Evolutionary conservation across 92 coral and sea anemone genomes (phyloP).

Genomic region (Epizoanthus scotinus): DNA sequence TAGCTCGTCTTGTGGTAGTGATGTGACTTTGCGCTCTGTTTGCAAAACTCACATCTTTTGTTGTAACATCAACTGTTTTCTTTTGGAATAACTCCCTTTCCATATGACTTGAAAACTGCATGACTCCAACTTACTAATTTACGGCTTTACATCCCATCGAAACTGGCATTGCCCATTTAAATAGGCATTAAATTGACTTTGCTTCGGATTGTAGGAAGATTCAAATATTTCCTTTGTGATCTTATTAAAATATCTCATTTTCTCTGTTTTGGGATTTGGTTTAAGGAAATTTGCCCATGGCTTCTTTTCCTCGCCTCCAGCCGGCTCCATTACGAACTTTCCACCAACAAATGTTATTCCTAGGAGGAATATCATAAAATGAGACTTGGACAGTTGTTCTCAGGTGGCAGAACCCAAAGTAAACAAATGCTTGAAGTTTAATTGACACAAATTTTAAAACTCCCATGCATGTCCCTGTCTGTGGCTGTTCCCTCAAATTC

Average conservation of each 20-base stretch:
- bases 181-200: constrained; percentile 20
- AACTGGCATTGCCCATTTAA: constrained; percentile 28
- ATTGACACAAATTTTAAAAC: neutral
- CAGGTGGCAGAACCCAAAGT: constrained; percentile 14
- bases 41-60: constrained; percentile 41
- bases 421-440: constrained; percentile 7
- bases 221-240: constrained; percentile 24
- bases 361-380: neutral
- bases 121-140: constrained; percentile 9
- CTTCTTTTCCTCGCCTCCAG: constrained; percentile 12
- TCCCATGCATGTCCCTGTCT: constrained; percentile 10
- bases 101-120: constrained; percentile 26
- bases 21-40: constrained; percentile 21
- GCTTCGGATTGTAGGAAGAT: constrained; percentile 25
- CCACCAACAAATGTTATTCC: constrained; percentile 6
- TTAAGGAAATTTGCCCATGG: constrained; percentile 31
- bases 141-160: constrained; percentile 27
- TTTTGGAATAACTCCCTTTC: constrained; percentile 40
- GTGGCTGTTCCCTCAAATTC: constrained; percentile 21
- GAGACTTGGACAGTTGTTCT: neutral
- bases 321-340: constrained; percentile 20
- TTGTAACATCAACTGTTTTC: constrained; percentile 23
- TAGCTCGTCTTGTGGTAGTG: constrained; percentile 25
- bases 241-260: constrained; percentile 30
- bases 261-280: constrained; percentile 31